phyloP scores from a whole-genome alignment of 2,888 invertebrate species.

The Leptura quadrifasciata region DNA sequence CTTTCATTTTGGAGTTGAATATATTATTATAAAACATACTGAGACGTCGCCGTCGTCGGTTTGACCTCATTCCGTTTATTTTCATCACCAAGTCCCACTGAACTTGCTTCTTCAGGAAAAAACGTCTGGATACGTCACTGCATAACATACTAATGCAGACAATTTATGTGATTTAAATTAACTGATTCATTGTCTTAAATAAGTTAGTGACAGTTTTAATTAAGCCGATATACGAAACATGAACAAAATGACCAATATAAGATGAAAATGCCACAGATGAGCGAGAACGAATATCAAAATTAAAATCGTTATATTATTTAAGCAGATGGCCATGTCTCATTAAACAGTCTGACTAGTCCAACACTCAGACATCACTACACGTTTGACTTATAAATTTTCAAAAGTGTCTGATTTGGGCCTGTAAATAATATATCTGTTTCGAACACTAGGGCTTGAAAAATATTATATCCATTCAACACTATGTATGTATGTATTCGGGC shows the following conservation, averaged over 20 bases:
- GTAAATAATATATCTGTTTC: too few species aligned
- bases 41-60: too few species aligned
- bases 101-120: too few species aligned
- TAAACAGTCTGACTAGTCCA: neutral
- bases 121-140: neutral
- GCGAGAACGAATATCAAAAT: neutral
- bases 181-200: constrained; percentile 4
- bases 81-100: too few species aligned
- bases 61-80: too few species aligned
- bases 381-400: too few species aligned
- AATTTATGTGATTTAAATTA: constrained; percentile 4
- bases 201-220: constrained; percentile 7
- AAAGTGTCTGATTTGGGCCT: too few species aligned
- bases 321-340: neutral
- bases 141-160: neutral
- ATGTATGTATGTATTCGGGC: too few species aligned
- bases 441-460: too few species aligned
- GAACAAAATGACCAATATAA: neutral
- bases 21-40: too few species aligned
- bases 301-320: neutral
- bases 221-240: neutral
- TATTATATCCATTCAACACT: too few species aligned
- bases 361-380: neutral
- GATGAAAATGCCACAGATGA: neutral
- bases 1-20: too few species aligned